Conservation (phyloP, 2,888 invertebrate genomes). For the Leptothorax acervorum region DNA sequence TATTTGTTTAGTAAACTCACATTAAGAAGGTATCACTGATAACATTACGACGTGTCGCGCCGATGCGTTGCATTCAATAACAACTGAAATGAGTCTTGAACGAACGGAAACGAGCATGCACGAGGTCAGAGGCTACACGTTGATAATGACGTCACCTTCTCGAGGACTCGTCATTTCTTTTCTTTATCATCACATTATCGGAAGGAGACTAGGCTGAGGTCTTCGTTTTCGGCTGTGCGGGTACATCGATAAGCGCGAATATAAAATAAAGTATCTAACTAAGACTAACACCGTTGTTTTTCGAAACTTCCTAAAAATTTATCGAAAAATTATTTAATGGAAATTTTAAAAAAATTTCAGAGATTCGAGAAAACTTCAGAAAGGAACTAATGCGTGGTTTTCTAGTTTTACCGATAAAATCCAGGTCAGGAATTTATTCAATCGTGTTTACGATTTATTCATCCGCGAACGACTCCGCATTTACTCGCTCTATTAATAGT, state of each 20-base stretch:
- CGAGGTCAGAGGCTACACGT: slow-evolving; percentile 72
- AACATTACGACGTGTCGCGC: neutral
- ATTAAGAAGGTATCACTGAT: slow-evolving; percentile 6
- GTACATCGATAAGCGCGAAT: slow-evolving; percentile 28
- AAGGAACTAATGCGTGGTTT: neutral
- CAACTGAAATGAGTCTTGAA: slow-evolving; percentile 34
- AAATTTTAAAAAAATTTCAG: neutral
- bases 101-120: slow-evolving; percentile 43
- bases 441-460: neutral
- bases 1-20: slow-evolving; percentile 17
- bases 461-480: neutral
- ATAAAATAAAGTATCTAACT: neutral
- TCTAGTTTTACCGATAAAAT: neutral
- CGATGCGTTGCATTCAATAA: slow-evolving; percentile 44
- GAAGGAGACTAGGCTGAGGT: slow-evolving; percentile 37
- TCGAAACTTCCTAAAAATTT: neutral
- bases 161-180: slow-evolving; percentile 59
- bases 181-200: slow-evolving; percentile 60
- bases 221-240: slow-evolving; percentile 38
- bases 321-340: neutral
- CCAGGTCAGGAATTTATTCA: slow-evolving; percentile 4
- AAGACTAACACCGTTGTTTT: neutral
- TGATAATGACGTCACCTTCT: slow-evolving; percentile 73
- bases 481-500: slow-evolving; percentile 28
- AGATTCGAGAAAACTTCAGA: neutral